Percentiles rank a stretch among this genome's conserved stretches.
Conservation (phyloP, 2,888 invertebrate genomes). For the Helicoverpa assulta region DNA sequence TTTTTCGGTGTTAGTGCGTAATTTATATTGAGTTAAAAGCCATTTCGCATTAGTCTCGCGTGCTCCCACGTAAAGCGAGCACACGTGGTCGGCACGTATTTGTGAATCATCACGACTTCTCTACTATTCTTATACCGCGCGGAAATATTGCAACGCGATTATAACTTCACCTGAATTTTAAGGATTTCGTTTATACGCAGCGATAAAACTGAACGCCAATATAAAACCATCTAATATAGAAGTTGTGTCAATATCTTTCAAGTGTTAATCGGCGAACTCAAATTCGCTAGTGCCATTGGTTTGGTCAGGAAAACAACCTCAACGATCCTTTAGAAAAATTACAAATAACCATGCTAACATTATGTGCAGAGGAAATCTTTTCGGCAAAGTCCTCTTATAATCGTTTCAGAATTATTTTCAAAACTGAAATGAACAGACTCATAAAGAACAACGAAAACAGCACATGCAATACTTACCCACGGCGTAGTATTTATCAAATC, state of each 20-base stretch:
- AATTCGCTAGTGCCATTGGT: too few species aligned
- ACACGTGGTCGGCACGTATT: slow-evolving; percentile 63
- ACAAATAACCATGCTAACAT: neutral
- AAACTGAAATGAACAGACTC: slow-evolving; percentile 3
- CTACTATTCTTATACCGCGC: slow-evolving; percentile 53
- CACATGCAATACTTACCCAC: slow-evolving; percentile 79
- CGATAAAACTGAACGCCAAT: neutral
- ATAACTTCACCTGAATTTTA: slow-evolving; percentile 28
- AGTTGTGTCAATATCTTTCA: too few species aligned
- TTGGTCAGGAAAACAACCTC: neutral
- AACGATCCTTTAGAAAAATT: neutral
- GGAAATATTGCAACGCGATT: slow-evolving; percentile 39
- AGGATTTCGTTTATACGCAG: slow-evolving; percentile 16
- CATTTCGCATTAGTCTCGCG: slow-evolving; percentile 62
- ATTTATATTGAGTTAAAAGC: slow-evolving; percentile 62
- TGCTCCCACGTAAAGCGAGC: slow-evolving; percentile 56
- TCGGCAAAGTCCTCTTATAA: neutral
- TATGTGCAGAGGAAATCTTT: neutral
- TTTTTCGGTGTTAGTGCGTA: slow-evolving; percentile 42
- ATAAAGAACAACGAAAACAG: slow-evolving; percentile 9
- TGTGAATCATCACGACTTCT: slow-evolving; percentile 57
- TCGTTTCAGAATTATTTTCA: neutral
- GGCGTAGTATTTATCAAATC: slow-evolving; percentile 91
- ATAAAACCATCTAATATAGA: too few species aligned
- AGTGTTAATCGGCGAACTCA: too few species aligned